Evolutionary conservation across 2,888 invertebrate genomes (phyloP), one percentile per base, ranked within the genome.

Genomic region (Tinea semifulvella): DNA sequence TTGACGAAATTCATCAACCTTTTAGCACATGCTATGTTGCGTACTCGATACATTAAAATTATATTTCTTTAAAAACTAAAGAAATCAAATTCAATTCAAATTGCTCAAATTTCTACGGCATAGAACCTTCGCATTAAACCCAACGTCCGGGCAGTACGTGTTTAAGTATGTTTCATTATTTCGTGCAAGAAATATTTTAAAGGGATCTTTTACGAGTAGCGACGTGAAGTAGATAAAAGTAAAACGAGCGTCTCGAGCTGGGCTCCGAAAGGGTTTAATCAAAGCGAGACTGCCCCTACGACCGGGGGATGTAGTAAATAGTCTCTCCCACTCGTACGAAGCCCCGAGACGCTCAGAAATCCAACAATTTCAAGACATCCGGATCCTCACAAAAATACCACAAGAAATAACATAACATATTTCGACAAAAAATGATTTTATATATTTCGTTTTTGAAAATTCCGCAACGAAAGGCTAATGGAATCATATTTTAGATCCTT

Each of bases 221-320:
- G 52, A 52, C 53, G 53, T 57, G 60, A 61, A 63, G 59, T 57
- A 65, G 63, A 71, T 68, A 69, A 63, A 65, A 66, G 58, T 59
- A 59, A 63, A 64, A 65, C 60, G 63, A 57, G 59, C 56, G 56
- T 56, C 57, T 58, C 53, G 57, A 45, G 61, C 53, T 53, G 52
- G 58, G 57, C 60, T 58, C 53, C 59, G 58, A 66, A 69, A 69
- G 68, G 65, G 65, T 72, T 68, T 71, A 74, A 72, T 74, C 71
- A 73, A 69, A 71, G 65, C 59, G 58, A 58, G 59, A 55, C 60
- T 61, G 55, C 60, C 58, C 60, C 57, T 59, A 57, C 63, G 59
- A 63, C 58, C 60, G 58, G 18, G 55, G 31, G 57, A 58, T 61
- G 61, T 63, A 65, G 68, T 68, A 71, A 69, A 74, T 67, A 63